A percentile compares a stretch with the other conserved stretches of the same genome.
Conservation (phyloP, 2,888 invertebrate genomes). For the Neoitamus cyanurus region DNA sequence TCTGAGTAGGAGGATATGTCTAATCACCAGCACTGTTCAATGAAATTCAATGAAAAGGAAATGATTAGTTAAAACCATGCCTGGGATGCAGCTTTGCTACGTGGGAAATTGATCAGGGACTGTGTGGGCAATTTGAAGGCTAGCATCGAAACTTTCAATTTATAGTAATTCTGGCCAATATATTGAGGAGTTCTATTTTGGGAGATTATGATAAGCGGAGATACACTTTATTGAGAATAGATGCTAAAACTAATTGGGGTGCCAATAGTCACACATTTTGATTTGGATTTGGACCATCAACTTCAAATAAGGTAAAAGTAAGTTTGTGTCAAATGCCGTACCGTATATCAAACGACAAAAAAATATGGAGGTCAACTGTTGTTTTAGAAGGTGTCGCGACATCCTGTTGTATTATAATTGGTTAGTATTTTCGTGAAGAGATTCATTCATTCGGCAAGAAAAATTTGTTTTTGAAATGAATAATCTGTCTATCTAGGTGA, state of each 20-base stretch:
- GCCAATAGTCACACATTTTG: neutral
- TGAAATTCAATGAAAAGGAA: neutral
- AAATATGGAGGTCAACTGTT: no score
- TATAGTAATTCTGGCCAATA: neutral
- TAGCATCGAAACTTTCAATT: neutral
- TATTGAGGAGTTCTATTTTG: neutral
- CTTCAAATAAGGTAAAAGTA: neutral
- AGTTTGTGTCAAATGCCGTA: no score
- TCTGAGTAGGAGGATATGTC: neutral
- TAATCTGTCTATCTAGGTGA: no score
- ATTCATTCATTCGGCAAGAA: no score
- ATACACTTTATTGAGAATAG: neutral
- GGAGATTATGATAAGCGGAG: neutral
- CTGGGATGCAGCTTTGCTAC: neutral
- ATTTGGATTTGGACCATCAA: neutral
- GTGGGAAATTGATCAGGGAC: neutral
- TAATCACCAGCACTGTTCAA: neutral
- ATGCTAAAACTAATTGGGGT: neutral
- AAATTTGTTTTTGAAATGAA: no score
- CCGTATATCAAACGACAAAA: neutral
- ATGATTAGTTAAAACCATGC: neutral
- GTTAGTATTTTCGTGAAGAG: no score
- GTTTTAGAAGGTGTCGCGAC: no score
- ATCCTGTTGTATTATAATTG: no score
- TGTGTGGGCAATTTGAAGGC: neutral